Percentiles rank a stretch among this genome's conserved stretches.
phyloP scores from a whole-genome alignment of 2,113 vertebrate species.

The Zootoca vivipara region DNA sequence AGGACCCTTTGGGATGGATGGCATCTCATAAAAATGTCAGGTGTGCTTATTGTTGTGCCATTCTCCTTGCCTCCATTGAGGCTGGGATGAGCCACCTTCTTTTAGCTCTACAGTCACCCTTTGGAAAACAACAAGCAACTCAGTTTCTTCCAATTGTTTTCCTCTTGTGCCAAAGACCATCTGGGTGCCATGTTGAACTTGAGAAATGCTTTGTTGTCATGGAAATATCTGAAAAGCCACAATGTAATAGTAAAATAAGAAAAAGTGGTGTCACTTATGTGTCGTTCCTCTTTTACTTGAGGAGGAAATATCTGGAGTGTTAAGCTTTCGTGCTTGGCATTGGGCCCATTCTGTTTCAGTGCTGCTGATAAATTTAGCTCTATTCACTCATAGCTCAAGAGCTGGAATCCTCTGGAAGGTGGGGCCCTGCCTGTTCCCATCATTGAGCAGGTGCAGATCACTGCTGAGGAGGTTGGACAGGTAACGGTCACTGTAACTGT shows the following conservation, averaged over 20 bases:
- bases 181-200: background rate
- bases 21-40: background rate
- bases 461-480: too few species aligned
- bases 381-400: background rate
- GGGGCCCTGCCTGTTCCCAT: background rate
- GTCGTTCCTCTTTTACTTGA: background rate
- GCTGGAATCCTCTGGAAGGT: too few species aligned
- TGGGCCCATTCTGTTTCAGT: background rate
- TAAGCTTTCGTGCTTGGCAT: background rate
- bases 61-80: conserved; percentile 13
- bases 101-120: background rate
- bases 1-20: background rate
- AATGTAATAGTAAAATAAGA: background rate
- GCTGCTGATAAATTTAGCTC: background rate
- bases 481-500: too few species aligned
- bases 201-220: background rate
- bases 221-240: conserved; percentile 12
- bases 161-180: background rate
- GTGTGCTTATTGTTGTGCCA: background rate
- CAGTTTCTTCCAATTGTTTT: background rate
- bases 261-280: background rate
- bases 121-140: conserved; percentile 11
- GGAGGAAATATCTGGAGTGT: rapidly evolving
- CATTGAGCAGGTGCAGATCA: too few species aligned
- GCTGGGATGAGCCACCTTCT: background rate